A percentile compares a stretch with the other conserved stretches of the same genome.
phyloP scores from a whole-genome alignment of 92 coral and sea anemone species.

The Epizoanthus fatuus region DNA sequence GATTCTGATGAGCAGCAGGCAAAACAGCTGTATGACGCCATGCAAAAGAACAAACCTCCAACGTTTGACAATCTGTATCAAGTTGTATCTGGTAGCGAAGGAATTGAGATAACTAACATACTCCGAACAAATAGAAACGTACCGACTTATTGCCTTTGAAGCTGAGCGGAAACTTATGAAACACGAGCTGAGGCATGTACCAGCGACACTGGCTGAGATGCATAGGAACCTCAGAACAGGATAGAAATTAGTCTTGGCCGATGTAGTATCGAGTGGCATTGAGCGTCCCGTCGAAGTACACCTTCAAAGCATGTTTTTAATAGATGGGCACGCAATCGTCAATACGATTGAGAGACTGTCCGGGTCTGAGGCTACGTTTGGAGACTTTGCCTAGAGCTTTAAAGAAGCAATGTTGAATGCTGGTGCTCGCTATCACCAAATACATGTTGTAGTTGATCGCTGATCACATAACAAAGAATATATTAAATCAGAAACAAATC shows the following conservation, averaged over 20 bases:
- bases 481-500: constrained; percentile 14
- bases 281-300: constrained; percentile 64
- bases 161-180: constrained; percentile 72
- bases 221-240: constrained; percentile 71
- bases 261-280: constrained; percentile 57
- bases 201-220: constrained; percentile 69
- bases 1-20: constrained; percentile 35
- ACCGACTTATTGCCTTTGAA: constrained; percentile 68
- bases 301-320: too few species aligned
- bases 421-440: constrained; percentile 63
- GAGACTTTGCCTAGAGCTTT: constrained; percentile 49
- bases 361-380: constrained; percentile 66
- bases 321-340: constrained; percentile 74
- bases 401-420: constrained; percentile 46
- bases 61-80: constrained; percentile 72
- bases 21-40: constrained; percentile 45
- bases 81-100: constrained; percentile 65
- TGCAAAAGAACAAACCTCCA: constrained; percentile 76
- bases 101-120: constrained; percentile 56
- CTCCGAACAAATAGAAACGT: constrained; percentile 69
- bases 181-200: constrained; percentile 68
- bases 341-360: constrained; percentile 56
- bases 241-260: constrained; percentile 66
- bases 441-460: constrained; percentile 61
- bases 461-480: too few species aligned